phyloP scores from a whole-genome alignment of 2,888 invertebrate genomes.

The Lepidonotus clava region DNA sequence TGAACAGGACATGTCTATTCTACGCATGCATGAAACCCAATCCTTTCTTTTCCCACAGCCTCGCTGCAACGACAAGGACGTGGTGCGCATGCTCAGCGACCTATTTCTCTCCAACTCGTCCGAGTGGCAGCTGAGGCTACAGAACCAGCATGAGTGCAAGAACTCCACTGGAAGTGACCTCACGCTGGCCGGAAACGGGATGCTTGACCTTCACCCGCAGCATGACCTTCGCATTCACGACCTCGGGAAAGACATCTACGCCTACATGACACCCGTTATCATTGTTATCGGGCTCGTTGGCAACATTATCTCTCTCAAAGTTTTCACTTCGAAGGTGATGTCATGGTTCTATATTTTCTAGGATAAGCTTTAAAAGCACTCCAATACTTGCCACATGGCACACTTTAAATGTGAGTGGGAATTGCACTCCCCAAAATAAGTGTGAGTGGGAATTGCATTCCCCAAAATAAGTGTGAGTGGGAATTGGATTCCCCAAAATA shows the following conservation, averaged over 20 bases:
- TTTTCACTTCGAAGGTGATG: conserved; percentile 88
- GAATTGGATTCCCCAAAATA: too few species aligned
- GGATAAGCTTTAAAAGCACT: too few species aligned
- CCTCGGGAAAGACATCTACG: conserved; percentile 55
- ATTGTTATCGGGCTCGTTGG: conserved; percentile 51
- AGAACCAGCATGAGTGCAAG: conserved; percentile 5
- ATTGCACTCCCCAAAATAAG: too few species aligned
- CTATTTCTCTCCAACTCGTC: conserved; percentile 11
- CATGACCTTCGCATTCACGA: conserved; percentile 23
- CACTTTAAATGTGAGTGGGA: too few species aligned
- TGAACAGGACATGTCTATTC: too few species aligned
- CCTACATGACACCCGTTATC: conserved; percentile 54
- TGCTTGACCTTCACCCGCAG: conserved; percentile 17
- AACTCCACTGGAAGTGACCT: background rate
- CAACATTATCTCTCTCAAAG: conserved; percentile 73
- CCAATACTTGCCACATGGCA: too few species aligned
- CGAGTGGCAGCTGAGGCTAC: background rate
- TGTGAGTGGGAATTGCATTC: too few species aligned
- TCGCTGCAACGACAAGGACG: conserved; percentile 49
- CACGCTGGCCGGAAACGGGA: background rate
- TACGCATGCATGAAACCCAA: too few species aligned
- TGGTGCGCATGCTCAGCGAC: conserved; percentile 52
- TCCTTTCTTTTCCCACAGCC: too few species aligned
- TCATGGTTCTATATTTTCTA: too few species aligned
- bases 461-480: too few species aligned